Conservation (phyloP, 1,140 invertebrate species). For the Contarinia nasturtii region DNA sequence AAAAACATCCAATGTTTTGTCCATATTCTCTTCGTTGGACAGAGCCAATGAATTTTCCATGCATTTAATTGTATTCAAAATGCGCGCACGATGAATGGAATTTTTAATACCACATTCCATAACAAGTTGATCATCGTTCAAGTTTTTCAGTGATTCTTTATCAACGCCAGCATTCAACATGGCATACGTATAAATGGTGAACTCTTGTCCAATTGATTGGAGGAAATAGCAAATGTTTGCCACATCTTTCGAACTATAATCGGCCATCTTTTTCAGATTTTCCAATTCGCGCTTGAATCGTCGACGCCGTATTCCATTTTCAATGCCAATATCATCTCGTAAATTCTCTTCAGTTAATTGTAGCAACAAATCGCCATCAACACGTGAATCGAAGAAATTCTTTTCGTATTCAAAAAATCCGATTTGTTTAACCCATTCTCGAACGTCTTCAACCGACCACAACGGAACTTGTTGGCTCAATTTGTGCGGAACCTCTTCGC, state of each 20-base stretch:
- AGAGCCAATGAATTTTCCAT: slow-evolving; percentile 37
- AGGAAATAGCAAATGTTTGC: slow-evolving; percentile 84
- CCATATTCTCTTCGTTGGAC: slow-evolving; percentile 52
- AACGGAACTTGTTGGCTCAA: slow-evolving; percentile 93
- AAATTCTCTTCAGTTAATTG: slow-evolving; percentile 87
- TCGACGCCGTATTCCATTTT: slow-evolving; percentile 81
- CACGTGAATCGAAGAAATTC: slow-evolving; percentile 76
- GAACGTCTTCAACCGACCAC: slow-evolving; percentile 91
- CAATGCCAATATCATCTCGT: slow-evolving; percentile 77
- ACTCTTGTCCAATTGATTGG: slow-evolving; percentile 69
- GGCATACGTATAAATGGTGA: slow-evolving; percentile 90
- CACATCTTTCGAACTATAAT: slow-evolving; percentile 88
- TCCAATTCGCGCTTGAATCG: slow-evolving; percentile 88
- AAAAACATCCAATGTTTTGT: slow-evolving; percentile 89
- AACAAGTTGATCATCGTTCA: slow-evolving; percentile 81
- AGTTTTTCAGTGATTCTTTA: slow-evolving; percentile 53
- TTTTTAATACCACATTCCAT: slow-evolving; percentile 82
- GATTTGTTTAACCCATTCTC: slow-evolving; percentile 96
- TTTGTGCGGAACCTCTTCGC: slow-evolving; percentile 93
- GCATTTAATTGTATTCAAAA: slow-evolving; percentile 74
- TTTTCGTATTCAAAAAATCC: slow-evolving; percentile 71
- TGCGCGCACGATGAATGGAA: slow-evolving; percentile 81
- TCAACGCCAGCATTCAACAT: slow-evolving; percentile 93
- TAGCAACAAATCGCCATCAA: slow-evolving; percentile 93
- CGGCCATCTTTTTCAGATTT: slow-evolving; percentile 89